These are phyloP conservation scores for Hirtodrosophila cameraria DNA, from an alignment of 2,888 invertebrate genomes.

Conservation along the genomic window DNA sequence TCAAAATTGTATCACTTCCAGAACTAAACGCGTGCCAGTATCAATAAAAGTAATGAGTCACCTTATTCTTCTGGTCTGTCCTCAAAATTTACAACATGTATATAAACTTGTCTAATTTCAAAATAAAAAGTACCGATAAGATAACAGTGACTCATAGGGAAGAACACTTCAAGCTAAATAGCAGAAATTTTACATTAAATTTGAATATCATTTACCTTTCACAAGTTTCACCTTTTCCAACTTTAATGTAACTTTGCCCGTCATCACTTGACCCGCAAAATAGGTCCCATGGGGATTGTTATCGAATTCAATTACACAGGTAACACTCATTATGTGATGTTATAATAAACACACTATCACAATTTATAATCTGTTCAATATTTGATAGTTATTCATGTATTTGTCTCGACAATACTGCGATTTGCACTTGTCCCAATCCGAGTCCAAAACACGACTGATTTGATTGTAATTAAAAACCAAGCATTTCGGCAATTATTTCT, in stretches of 20 bases:
- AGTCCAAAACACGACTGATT: conserved; percentile 59
- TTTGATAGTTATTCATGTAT: conserved; percentile 2
- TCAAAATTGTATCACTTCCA: neutral
- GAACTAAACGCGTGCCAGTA: conserved; percentile 22
- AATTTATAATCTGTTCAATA: conserved; percentile 1
- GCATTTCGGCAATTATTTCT: conserved; percentile 13
- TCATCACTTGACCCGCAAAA: conserved; percentile 80
- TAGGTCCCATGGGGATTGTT: conserved; percentile 80
- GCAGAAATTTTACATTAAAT: neutral
- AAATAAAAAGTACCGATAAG: conserved; percentile 48
- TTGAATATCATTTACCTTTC: conserved; percentile 55
- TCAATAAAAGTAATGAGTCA: conserved; percentile 30
- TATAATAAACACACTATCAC: neutral
- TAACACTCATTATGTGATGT: conserved; percentile 69
- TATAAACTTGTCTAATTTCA: conserved; percentile 1
- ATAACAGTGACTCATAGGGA: conserved; percentile 61
- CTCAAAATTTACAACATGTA: conserved; percentile 17
- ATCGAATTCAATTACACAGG: conserved; percentile 81
- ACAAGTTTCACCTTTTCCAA: conserved; percentile 70
- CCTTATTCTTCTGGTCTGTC: conserved; percentile 18
- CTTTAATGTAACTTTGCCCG: conserved; percentile 67
- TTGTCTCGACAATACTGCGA: conserved; percentile 11
- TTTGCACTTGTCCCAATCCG: conserved; percentile 34
- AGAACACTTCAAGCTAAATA: conserved; percentile 5
- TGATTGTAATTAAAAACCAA: conserved; percentile 26